Base-by-base conservation (phyloP, 2,113 vertebrate genomes). In the Fukomys damarensis region DNA sequence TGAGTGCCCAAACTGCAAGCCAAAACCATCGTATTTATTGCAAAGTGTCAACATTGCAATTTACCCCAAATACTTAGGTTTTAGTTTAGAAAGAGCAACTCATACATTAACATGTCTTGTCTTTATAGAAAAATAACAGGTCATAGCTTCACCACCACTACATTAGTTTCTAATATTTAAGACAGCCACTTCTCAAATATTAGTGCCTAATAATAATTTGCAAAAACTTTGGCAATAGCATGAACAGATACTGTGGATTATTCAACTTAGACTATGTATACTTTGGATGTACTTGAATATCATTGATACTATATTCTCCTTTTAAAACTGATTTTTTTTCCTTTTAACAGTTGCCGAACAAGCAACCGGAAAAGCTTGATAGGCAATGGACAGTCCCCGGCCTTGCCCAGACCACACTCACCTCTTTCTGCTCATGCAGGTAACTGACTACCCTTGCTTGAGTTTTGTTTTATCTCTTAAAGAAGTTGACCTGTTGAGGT, bases 361-460 rank as follows among this genome's bases (percentile, higher is more conserved):
- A 99, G 99, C 98, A 99, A 99, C 99, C 99, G 99, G 98, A 99
- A 99, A 97, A 99, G 99, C 98, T 98, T 99, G 98, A 99, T 99
- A 95, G 99, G 99, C 98, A 99, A 99, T 98, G 99, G 99, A 56
- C 99, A 99, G 97, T 99, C 99, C 74, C 96, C 99, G 94, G 99
- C 99, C 35, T 98, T 99, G 97, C 99, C 99, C 74, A 99, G 99
- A 56, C 99, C 99, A 54, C 99, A 99, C 96, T 99, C 99, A 0
- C 99, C 99, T 0, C 99, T 99, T 65, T 99, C 99, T 28, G 99
- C 99, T 96, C 99, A 99, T 41, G 98, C 99, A 99, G 99, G 99
- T 99, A 98, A 98, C 41, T 58, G 56, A 91, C 74, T 7, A 46
- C 16, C 28, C 26, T 93, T 0, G 6, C 24, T n/a, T 35, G 22